Conservation (phyloP, 1,140 invertebrate genomes). For the Pectinophora gossypiella region DNA sequence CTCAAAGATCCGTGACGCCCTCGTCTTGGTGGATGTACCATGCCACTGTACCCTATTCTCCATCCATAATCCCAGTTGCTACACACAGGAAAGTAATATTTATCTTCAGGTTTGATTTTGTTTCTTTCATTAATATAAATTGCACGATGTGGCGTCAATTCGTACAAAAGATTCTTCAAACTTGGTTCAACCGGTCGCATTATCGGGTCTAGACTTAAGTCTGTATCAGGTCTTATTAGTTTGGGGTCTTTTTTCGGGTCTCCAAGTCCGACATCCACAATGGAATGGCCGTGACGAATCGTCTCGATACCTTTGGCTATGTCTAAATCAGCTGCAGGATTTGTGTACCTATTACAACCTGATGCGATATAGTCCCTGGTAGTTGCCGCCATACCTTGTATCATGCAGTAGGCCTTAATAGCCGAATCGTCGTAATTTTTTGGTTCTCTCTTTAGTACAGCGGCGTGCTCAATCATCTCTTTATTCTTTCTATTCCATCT, state of each 20-base stretch:
- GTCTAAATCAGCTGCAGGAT: slow-evolving; percentile 31
- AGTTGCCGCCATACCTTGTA: slow-evolving; percentile 38
- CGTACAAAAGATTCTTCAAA: slow-evolving; percentile 35
- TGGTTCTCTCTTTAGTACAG: no score
- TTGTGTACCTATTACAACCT: slow-evolving; percentile 30
- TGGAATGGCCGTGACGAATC: slow-evolving; percentile 37
- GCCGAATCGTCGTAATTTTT: slow-evolving; percentile 46
- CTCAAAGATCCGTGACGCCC: no score
- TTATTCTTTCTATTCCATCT: no score
- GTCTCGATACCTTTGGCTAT: slow-evolving; percentile 34
- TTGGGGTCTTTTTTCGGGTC: slow-evolving; percentile 38
- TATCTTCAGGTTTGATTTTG: slow-evolving; percentile 37
- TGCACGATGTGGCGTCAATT: slow-evolving; percentile 37
- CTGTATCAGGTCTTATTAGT: slow-evolving; percentile 29
- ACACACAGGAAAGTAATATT: slow-evolving; percentile 47
- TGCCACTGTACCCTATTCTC: no score
- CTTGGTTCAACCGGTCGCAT: slow-evolving; percentile 46
- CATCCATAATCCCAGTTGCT: slow-evolving; percentile 20
- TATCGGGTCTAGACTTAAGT: slow-evolving; percentile 33
- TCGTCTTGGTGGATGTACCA: no score
- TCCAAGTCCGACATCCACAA: slow-evolving; percentile 39
- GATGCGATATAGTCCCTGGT: slow-evolving; percentile 36
- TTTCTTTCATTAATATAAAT: slow-evolving; percentile 34
- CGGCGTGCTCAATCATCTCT: no score
- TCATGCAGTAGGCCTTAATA: slow-evolving; percentile 41